Evolutionary conservation across 2,888 invertebrate genomes (phyloP).

Genomic region (Mimumesa dahlbomi): DNA sequence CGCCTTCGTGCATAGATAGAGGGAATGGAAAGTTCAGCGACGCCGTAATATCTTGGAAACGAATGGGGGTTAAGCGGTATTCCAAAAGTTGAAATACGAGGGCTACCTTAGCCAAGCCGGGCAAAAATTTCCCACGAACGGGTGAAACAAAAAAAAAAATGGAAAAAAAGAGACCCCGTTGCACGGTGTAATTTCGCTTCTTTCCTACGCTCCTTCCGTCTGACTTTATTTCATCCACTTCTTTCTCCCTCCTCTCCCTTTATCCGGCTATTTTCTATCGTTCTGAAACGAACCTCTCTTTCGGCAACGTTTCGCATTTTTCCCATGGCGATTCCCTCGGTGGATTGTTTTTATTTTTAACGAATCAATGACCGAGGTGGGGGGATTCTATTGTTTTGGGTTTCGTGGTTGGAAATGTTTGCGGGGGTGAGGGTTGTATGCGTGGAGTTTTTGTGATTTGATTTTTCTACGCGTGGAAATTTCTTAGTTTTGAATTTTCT

Average conservation of each 20-base stretch:
- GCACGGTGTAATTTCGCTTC: slow-evolving; percentile 67
- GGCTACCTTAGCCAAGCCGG: slow-evolving; percentile 25
- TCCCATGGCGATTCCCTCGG: background rate
- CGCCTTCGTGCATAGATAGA: slow-evolving; percentile 1
- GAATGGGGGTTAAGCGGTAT: slow-evolving; percentile 59
- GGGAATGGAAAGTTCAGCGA: slow-evolving; percentile 33
- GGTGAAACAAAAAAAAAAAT: slow-evolving; percentile 53
- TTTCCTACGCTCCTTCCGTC: slow-evolving; percentile 14
- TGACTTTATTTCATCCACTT: slow-evolving; percentile 21
- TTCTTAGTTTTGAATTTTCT: too few species aligned
- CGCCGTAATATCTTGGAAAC: slow-evolving; percentile 58
- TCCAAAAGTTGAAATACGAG: slow-evolving; percentile 71
- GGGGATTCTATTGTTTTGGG: too few species aligned
- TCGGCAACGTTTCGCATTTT: background rate
- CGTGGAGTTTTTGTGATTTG: too few species aligned
- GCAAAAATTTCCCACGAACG: slow-evolving; percentile 62
- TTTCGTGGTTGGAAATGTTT: too few species aligned
- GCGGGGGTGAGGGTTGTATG: too few species aligned
- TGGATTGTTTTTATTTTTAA: background rate
- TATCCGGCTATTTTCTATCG: slow-evolving; percentile 11
- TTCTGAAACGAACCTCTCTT: slow-evolving; percentile 5
- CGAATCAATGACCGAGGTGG: too few species aligned
- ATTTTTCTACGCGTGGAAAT: too few species aligned
- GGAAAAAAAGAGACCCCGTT: too few species aligned
- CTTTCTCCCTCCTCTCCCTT: too few species aligned